Evolutionary conservation across 2,888 invertebrate genomes (phyloP), one percentile per base, ranked within the genome.

Genomic region (Punctoribates punctum): DNA sequence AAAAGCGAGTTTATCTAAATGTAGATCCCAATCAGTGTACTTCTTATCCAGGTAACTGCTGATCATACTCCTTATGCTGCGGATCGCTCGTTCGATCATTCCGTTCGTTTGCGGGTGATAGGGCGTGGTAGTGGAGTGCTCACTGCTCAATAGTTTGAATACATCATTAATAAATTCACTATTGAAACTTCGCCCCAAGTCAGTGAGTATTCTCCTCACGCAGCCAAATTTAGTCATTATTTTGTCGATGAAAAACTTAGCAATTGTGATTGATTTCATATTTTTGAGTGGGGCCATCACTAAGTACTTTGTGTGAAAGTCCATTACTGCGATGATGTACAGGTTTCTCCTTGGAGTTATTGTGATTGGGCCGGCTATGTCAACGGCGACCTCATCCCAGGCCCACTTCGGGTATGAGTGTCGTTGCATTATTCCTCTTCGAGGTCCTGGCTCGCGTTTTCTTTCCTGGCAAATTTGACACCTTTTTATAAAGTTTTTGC

Each of bases 1-100:
- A 72, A 80, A 79, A 0, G 70, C 51, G 3, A 77, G 51, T 11
- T 78, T 29, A 0, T 75, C 76, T n/a, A n/a, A n/a, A n/a, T n/a
- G n/a, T n/a, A n/a, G n/a, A n/a, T 80, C 80, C 81, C 81, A 81
- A 11, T 79, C 74, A 1, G 17, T 57, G 15, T 29, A 4, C 15
- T 80, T 79, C 13, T 62, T 27, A n/a, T 75, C 70, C 15, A 80
- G 75, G 23, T 78, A 80, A 25, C 62, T 65, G 0, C 77, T 67
- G 0, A 81, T 46, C 79, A 81, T 80, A 2, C 46, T 51, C 0
- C 77, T 77, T 17, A 81, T 15, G 0, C 79, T 80, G 15, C 67
- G 54, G 42, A 81, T 77, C 0, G 20, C 17, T 8, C 75, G 0
- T 76, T 77, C 77, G 1, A 23, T 20, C 9, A 51, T 0, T 0